Conservation (phyloP, 2,797 vertebrate species). For the Eulemur mongoz region DNA sequence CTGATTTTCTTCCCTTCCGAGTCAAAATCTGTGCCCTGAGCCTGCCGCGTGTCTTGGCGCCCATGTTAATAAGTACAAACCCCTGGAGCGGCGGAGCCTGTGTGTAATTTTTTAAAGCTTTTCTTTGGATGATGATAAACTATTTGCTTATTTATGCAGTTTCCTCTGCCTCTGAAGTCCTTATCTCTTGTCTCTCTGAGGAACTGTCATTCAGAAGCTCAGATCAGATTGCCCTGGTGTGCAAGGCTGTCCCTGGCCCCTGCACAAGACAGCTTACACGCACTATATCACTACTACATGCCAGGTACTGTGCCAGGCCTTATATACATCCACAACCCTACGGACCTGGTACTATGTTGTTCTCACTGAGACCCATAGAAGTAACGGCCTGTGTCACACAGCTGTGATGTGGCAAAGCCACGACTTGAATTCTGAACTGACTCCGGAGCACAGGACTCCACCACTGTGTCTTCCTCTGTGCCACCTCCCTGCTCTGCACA, state of each 20-base stretch:
- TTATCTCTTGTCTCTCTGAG: neutral
- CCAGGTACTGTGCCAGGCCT: neutral
- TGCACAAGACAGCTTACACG: neutral
- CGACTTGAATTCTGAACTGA: neutral
- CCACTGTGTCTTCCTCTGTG: neutral
- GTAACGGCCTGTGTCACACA: neutral
- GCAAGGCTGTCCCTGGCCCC: neutral
- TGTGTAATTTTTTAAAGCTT: neutral
- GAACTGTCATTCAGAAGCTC: conserved; percentile 7
- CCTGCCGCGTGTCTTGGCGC: neutral
- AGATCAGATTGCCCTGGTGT: neutral
- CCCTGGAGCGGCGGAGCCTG: neutral
- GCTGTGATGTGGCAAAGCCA: neutral
- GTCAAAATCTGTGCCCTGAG: neutral
- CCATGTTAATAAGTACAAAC: neutral
- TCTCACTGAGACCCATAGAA: neutral
- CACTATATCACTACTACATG: neutral
- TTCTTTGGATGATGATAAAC: conserved; percentile 5
- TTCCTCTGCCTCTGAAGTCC: conserved; percentile 10
- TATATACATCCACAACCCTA: neutral
- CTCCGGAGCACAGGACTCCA: neutral
- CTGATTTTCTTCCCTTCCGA: neutral
- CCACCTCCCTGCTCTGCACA: neutral
- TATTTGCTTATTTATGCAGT: neutral
- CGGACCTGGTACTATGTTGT: neutral